These are phyloP conservation scores for Temnothorax unifasciatus DNA, from an alignment of 2,888 invertebrate genomes.

Conservation along the genomic window DNA sequence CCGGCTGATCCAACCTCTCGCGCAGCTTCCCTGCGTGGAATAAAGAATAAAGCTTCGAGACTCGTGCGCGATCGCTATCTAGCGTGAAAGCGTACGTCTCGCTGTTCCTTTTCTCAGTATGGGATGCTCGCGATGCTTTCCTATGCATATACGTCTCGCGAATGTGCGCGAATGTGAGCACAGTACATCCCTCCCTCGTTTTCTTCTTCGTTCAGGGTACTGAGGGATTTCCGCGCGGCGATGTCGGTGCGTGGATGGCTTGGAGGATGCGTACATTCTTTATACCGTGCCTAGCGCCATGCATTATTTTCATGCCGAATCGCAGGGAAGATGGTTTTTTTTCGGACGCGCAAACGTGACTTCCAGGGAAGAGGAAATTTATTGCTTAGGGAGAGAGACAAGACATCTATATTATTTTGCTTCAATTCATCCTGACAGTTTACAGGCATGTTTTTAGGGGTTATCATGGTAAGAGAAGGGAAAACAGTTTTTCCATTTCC, in stretches of 20 bases:
- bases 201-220: constrained; percentile 37
- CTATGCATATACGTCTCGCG: constrained; percentile 54
- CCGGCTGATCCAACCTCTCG: constrained; percentile 74
- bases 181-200: constrained; percentile 34
- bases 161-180: constrained; percentile 20
- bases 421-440: constrained; percentile 43
- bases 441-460: constrained; percentile 36
- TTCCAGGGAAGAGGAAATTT: constrained; percentile 37
- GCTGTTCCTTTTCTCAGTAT: constrained; percentile 46
- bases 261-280: constrained; percentile 65
- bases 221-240: constrained; percentile 58
- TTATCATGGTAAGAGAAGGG: background rate
- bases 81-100: constrained; percentile 77
- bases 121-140: constrained; percentile 51
- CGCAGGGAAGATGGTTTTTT: constrained; percentile 54
- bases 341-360: constrained; percentile 45
- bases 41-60: constrained; percentile 81
- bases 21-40: constrained; percentile 79
- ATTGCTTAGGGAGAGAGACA: constrained; percentile 37
- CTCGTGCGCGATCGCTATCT: constrained; percentile 81
- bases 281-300: constrained; percentile 61
- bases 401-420: constrained; percentile 52
- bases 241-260: constrained; percentile 54
- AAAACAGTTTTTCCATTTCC: background rate
- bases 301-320: constrained; percentile 70